Conservation (phyloP, 92 coral and sea anemone genomes). For the Scolanthus callimorphus region DNA sequence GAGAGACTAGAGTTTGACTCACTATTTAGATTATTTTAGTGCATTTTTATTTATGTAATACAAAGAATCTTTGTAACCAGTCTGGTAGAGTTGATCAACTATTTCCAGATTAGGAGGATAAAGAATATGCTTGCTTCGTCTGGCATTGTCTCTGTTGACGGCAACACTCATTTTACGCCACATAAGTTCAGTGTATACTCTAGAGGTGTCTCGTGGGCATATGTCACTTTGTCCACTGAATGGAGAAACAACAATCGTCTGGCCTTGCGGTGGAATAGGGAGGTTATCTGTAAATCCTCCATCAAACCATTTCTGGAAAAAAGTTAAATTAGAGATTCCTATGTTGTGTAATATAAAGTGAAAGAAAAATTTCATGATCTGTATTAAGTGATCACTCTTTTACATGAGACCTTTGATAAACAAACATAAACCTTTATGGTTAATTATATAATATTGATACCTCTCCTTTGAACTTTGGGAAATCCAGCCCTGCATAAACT, state of each 20-base stretch:
- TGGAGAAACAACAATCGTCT: conserved; percentile 86
- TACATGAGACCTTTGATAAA: no score
- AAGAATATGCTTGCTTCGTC: conserved; percentile 65
- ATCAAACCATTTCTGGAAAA: conserved; percentile 80
- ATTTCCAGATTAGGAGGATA: conserved; percentile 61
- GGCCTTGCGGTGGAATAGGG: conserved; percentile 68
- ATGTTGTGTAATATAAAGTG: no score
- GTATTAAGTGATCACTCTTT: no score
- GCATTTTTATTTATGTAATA: conserved; percentile 24
- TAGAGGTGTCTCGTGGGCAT: conserved; percentile 79
- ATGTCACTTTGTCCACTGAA: conserved; percentile 90
- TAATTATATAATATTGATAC: no score
- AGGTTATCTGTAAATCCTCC: conserved; percentile 96
- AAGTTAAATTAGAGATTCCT: no score
- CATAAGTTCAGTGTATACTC: conserved; percentile 35
- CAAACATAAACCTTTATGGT: no score
- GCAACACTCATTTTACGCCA: conserved; percentile 83
- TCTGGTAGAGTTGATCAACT: conserved; percentile 29
- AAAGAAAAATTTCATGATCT: no score
- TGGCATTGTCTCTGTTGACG: conserved; percentile 70
- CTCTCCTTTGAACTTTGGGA: conserved; percentile 84
- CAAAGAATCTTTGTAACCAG: conserved; percentile 66
- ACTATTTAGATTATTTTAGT: neutral
- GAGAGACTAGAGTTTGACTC: no score
- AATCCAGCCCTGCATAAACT: conserved; percentile 79